These are phyloP conservation scores for Poeciliopsis paucimaculata DNA, from an alignment of 2,797 vertebrate species.

Conservation along the genomic window DNA sequence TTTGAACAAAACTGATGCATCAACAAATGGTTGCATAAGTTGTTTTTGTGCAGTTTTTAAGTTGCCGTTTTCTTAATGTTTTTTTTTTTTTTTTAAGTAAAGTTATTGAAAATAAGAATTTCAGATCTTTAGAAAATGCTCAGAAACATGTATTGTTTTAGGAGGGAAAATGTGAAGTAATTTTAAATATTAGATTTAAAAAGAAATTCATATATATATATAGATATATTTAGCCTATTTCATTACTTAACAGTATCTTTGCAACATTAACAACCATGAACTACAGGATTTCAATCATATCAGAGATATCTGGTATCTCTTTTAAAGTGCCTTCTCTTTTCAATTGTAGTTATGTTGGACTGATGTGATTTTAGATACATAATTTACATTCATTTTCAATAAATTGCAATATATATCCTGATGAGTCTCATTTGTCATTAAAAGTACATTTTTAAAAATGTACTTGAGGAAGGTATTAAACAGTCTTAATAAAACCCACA, in stretches of 20 bases:
- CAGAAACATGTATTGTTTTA: background rate
- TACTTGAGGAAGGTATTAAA: too few species aligned
- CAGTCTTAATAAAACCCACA: too few species aligned
- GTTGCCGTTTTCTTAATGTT: background rate
- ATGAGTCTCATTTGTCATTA: too few species aligned
- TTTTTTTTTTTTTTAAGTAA: background rate
- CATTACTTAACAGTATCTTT: background rate
- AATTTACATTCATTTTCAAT: background rate
- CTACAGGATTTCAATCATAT: background rate
- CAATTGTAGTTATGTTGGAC: background rate
- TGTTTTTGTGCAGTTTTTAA: background rate
- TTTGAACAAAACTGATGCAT: background rate
- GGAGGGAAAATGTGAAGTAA: background rate
- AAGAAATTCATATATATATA: background rate
- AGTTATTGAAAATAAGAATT: background rate
- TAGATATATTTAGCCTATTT: background rate
- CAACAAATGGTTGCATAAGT: background rate
- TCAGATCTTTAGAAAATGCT: background rate
- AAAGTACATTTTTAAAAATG: too few species aligned
- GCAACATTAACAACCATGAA: background rate
- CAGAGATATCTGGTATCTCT: background rate
- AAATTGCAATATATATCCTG: too few species aligned
- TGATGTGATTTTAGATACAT: background rate
- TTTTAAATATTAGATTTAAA: background rate
- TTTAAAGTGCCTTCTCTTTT: background rate